Evolutionary conservation across 2,888 invertebrate species (phyloP), one percentile per base, ranked within the genome.

Genomic region (Eupithecia centaureata): DNA sequence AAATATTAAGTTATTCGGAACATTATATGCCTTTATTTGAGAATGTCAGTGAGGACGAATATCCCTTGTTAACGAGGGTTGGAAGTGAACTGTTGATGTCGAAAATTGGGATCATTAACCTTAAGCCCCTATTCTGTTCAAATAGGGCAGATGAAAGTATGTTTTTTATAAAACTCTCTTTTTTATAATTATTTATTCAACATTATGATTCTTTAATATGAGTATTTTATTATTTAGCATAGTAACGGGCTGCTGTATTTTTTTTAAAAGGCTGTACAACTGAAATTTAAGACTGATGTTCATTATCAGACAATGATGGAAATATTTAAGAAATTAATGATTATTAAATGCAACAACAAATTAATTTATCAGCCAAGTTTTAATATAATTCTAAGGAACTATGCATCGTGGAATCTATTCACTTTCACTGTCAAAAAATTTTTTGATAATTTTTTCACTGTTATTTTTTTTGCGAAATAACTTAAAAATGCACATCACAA

Each of bases 361-460:
- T 1, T n/a, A n/a, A n/a, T n/a, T n/a, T 38, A 15, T n/a, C 38
- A n/a, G 1, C 13, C n/a, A 5, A 38, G 12, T 42, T 18, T 12
- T 0, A 18, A 47, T 22, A 10, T 47, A 22, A 4, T 22, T 47
- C 22, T 7, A 18, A 22, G 10, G 4, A 47, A 10, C 22, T 47
- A 22, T 10, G 10, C 10, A 22, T 18, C 42, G 42, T 22, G 12
- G 47, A 47, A 22, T 47, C 22, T 22, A 10, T 47, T 47, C 47
- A 47, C 47, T 47, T 47, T 47, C 47, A 47, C 47, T 47, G 47
- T 22, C 47, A 47, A n/a, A n/a, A n/a, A n/a, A n/a, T n/a, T n/a
- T n/a, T n/a, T n/a, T n/a, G n/a, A n/a, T n/a, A n/a, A n/a, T n/a
- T n/a, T n/a, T n/a, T n/a, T n/a, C n/a, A n/a, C n/a, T n/a, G n/a